Evolutionary conservation across 1,140 invertebrate genomes (phyloP).

Genomic region (Nomia melanderi): DNA sequence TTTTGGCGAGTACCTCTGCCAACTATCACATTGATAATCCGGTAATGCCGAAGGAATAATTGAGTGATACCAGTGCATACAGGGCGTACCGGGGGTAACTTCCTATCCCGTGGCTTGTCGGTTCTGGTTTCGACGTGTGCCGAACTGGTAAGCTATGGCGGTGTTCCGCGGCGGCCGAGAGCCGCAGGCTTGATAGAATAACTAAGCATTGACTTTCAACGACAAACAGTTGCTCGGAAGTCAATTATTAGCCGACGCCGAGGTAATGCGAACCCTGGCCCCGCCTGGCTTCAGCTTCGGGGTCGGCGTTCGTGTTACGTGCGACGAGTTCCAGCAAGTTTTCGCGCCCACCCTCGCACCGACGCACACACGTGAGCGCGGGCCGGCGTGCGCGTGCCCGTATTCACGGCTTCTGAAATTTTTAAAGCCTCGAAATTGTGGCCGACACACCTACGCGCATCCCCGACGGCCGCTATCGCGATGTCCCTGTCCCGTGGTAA

Average conservation of each 20-base stretch:
- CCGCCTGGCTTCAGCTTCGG: too few species aligned
- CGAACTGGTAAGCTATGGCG: conserved; percentile 9
- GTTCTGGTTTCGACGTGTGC: conserved; percentile 16
- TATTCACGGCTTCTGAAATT: conserved; percentile 7
- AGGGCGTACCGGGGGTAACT: background rate
- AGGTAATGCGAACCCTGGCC: background rate
- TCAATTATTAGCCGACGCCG: conserved; percentile 32
- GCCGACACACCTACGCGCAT: background rate
- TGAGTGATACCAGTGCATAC: conserved; percentile 15
- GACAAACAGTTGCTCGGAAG: conserved; percentile 40
- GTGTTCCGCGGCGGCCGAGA: background rate
- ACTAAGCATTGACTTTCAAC: conserved; percentile 57
- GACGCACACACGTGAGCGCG: too few species aligned
- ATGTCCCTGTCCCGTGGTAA: background rate
- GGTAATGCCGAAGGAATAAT: conserved; percentile 53
- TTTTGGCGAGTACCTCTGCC: conserved; percentile 33
- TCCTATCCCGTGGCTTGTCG: background rate
- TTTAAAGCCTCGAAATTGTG: conserved; percentile 31
- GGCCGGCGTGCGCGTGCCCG: too few species aligned
- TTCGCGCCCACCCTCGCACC: too few species aligned
- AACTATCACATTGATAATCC: conserved; percentile 48
- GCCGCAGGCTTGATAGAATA: conserved; percentile 59
- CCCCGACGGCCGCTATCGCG: background rate
- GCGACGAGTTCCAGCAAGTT: background rate
- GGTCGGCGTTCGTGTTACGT: background rate